Evolutionary conservation across 2,888 invertebrate species (phyloP), one percentile per base, ranked within the genome.

Genomic region (Hirudinaria manillensis): DNA sequence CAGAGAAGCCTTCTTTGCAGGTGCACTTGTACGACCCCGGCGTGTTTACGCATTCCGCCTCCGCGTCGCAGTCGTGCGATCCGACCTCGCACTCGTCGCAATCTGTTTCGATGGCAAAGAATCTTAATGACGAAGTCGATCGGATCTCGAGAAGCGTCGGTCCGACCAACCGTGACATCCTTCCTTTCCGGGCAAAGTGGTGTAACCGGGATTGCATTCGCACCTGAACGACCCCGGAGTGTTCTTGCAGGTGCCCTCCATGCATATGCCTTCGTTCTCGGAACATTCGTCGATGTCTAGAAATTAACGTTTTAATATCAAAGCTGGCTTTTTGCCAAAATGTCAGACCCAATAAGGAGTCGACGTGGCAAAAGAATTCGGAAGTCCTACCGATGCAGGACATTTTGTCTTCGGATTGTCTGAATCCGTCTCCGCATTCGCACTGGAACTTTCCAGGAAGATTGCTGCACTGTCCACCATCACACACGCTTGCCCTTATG

Each of bases 11-110:
- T 19, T 89, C 81, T 55, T 83, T 81, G 82, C 86, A 86, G 65
- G 83, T 82, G 80, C 86, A 86, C 61, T 81, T 79, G 78, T 81
- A 85, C 70, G 84, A 85, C 6, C 86, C 86, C 3, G 82, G 81
- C 45, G 81, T 82, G 80, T 86, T 86, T 75, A 89, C 88, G 83
- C 93, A 93, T 81, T 88, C 87, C 6, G 84, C 83, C 32, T 83
- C 83, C 77, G 82, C 82, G 68, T 79, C 80, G 92, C 77, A 89
- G 82, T 80, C 85, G 82, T 82, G 81, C 13, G 89, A 87, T 76
- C 90, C 89, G 77, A 90, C 89, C 78, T 87, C 87, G 81, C 93
- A 93, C 84, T 93, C 93, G 86, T 93, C 91, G 74, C 93, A 90
- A 84, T 93, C 93, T 93, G 84, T 7, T 74, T 32, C 6, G 21